Evolutionary conservation across 2,797 vertebrate species (phyloP).

Genomic region (Vespertilio murinus): DNA sequence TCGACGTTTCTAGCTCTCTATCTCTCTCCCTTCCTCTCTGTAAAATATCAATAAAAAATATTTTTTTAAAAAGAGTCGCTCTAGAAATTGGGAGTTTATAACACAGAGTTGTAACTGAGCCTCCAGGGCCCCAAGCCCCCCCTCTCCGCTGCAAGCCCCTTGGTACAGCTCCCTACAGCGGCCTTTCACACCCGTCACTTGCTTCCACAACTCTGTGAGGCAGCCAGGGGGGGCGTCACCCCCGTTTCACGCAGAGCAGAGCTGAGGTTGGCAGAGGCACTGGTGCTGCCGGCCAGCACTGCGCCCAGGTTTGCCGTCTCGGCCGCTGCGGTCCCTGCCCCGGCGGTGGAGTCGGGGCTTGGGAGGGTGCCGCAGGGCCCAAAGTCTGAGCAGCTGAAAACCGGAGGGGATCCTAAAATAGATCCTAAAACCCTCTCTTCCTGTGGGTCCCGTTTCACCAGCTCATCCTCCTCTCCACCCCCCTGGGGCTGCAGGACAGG

Average conservation of each 20-base stretch:
- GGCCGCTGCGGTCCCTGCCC: background rate
- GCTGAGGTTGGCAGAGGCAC: background rate
- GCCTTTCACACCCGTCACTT: background rate
- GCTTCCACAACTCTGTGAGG: background rate
- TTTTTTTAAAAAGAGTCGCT: too few species aligned
- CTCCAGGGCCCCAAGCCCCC: too few species aligned
- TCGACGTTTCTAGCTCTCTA: too few species aligned
- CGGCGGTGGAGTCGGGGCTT: too few species aligned
- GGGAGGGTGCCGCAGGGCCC: background rate
- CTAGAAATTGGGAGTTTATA: background rate
- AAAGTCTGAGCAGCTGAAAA: background rate
- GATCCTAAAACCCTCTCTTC: background rate
- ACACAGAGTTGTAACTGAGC: background rate
- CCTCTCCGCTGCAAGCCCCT: background rate
- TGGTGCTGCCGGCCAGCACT: background rate
- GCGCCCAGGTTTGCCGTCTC: background rate
- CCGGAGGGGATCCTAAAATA: background rate
- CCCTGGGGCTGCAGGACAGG: background rate
- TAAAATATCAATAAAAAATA: too few species aligned
- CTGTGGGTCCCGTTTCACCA: background rate
- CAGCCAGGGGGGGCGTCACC: fast-evolving
- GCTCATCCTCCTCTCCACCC: background rate
- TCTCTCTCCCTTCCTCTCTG: too few species aligned
- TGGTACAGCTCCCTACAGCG: background rate
- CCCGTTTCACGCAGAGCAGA: background rate